A percentile compares a stretch with the other conserved stretches of the same genome.
phyloP scores from a whole-genome alignment of 2,797 vertebrate genomes.

The Nyctibius grandis region DNA sequence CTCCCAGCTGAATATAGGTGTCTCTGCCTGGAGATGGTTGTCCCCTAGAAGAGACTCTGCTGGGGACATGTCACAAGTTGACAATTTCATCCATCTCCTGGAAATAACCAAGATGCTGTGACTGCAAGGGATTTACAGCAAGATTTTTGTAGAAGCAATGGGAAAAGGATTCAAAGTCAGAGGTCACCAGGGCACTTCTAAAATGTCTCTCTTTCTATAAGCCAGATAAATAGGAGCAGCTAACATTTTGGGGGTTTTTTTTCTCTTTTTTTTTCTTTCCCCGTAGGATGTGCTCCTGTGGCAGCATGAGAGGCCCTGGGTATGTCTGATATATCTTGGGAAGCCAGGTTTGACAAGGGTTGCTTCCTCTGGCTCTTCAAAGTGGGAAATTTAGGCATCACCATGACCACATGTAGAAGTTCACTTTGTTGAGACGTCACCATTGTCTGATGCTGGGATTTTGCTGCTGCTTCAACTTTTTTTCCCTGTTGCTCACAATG shows the following conservation, averaged over 20 bases:
- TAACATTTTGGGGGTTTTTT: accelerated
- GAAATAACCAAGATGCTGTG: neutral
- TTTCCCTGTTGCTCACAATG: neutral
- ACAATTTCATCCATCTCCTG: neutral
- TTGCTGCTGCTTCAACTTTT: neutral
- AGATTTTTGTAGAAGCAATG: neutral
- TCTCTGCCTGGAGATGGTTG: neutral
- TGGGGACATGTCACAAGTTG: neutral
- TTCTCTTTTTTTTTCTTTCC: accelerated
- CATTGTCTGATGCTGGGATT: neutral
- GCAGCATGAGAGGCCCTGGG: neutral
- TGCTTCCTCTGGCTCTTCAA: neutral
- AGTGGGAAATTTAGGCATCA: neutral
- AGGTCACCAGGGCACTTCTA: neutral
- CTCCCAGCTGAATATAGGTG: neutral
- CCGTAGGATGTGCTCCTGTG: neutral
- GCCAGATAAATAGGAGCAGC: neutral
- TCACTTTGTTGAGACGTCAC: neutral
- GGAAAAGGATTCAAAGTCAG: neutral
- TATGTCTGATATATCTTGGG: neutral
- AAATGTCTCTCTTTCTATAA: neutral
- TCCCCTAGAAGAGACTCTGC: neutral
- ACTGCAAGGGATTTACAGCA: neutral
- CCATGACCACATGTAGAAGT: neutral
- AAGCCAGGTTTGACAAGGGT: neutral